Evolutionary conservation across 1,140 invertebrate species (phyloP).

Genomic region (Drosophila kurseongensis): DNA sequence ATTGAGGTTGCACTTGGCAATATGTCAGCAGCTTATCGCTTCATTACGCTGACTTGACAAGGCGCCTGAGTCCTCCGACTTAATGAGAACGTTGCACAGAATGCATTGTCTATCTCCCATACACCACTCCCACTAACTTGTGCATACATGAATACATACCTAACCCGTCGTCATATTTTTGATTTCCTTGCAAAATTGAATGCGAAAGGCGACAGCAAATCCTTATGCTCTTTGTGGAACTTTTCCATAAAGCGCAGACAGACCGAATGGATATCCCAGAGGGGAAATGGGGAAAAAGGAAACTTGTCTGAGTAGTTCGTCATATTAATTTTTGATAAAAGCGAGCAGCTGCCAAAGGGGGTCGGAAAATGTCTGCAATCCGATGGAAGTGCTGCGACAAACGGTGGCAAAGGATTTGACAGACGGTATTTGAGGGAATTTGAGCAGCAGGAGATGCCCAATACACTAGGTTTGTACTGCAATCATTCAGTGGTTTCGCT

Average conservation of each 20-base stretch:
- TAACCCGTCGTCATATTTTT: constrained; percentile 7
- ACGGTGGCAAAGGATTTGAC: constrained; percentile 59
- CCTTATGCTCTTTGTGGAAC: constrained; percentile 53
- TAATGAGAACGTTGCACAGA: constrained; percentile 59
- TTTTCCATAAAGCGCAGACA: constrained; percentile 22
- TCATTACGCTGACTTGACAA: constrained; percentile 71
- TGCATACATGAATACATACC: constrained; percentile 56
- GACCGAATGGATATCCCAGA: constrained; percentile 7
- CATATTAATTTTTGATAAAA: constrained; percentile 70
- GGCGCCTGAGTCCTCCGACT: constrained; percentile 50
- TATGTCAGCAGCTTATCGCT: constrained; percentile 76
- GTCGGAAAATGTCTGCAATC: constrained; percentile 29
- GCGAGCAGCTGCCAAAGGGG: constrained; percentile 19
- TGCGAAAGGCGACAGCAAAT: constrained; percentile 51
- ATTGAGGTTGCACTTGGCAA: constrained; percentile 75
- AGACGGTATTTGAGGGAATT: constrained; percentile 25
- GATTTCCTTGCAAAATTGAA: constrained; percentile 32
- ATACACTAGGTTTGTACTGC: constrained; percentile 9
- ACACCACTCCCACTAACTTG: background rate
- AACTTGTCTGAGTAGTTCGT: constrained; percentile 69
- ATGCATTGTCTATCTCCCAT: constrained; percentile 43
- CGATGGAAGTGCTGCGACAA: constrained; percentile 57
- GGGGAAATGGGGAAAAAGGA: background rate
- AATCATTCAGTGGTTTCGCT: constrained; percentile 1
- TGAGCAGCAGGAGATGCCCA: constrained; percentile 3